phyloP scores from a whole-genome alignment of 1,140 invertebrate genomes.

The Drosophila parabipectinata region DNA sequence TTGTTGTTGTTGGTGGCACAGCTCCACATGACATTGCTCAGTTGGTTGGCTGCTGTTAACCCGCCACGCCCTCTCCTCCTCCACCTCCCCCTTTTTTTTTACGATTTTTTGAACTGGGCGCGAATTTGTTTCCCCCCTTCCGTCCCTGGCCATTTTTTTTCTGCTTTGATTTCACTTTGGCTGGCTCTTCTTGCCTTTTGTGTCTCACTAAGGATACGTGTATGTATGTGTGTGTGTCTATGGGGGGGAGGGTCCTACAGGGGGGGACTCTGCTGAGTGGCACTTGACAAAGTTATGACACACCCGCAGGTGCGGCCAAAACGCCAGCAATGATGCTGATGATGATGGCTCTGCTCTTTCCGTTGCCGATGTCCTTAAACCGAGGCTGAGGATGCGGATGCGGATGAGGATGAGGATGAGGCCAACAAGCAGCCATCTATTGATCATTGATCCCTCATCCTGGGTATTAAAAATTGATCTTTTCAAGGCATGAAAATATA shows the following conservation, averaged over 20 bases:
- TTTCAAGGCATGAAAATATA: no score
- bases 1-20: conserved; percentile 22
- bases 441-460: conserved; percentile 13
- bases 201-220: conserved; percentile 3
- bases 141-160: conserved; percentile 3
- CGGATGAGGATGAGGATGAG: conserved; percentile 1
- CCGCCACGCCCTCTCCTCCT: not conserved
- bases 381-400: conserved; percentile 4
- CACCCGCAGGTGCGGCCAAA: conserved; percentile 46
- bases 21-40: conserved; percentile 54
- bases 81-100: conserved; percentile 13
- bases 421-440: conserved; percentile 16
- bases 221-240: conserved; percentile 3
- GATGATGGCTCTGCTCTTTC: conserved; percentile 2
- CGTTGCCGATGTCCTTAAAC: not conserved
- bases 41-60: conserved; percentile 39
- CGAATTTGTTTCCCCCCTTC: conserved; percentile 26
- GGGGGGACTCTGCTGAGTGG: conserved; percentile 27
- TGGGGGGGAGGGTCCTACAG: not conserved
- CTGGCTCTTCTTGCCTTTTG: conserved; percentile 16
- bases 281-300: conserved; percentile 61
- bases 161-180: conserved; percentile 50
- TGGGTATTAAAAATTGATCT: no score
- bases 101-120: conserved; percentile 36
- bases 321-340: conserved; percentile 27